Percentiles rank a stretch among this genome's conserved stretches.
These are phyloP conservation scores for Mercenaria mercenaria DNA, from an alignment of 1,140 invertebrate genomes.

Conservation along the genomic window DNA sequence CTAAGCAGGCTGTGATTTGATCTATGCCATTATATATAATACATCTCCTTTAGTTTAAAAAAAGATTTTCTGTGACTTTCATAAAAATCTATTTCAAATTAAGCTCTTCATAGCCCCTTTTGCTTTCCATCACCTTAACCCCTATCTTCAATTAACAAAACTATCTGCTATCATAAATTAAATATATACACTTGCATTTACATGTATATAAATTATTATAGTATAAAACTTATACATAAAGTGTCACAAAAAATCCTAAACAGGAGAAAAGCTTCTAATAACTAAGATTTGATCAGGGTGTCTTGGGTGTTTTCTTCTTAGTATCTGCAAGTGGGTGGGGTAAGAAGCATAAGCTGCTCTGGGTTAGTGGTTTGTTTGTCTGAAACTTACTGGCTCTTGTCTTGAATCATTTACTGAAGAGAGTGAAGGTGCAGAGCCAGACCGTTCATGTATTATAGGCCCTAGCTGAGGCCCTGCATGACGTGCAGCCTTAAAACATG, in stretches of 20 bases:
- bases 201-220: too few species aligned
- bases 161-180: too few species aligned
- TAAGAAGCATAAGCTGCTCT: conserved; percentile 20
- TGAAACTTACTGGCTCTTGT: conserved; percentile 52
- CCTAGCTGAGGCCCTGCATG: conserved; percentile 62
- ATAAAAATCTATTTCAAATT: too few species aligned
- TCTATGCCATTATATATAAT: too few species aligned
- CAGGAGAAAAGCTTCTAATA: background rate
- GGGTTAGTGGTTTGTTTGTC: conserved; percentile 23
- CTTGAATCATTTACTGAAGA: conserved; percentile 36
- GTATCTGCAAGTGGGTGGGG: background rate
- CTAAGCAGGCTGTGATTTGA: too few species aligned
- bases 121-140: too few species aligned
- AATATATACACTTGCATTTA: too few species aligned
- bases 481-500: conserved; percentile 47
- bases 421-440: conserved; percentile 54
- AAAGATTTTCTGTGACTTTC: too few species aligned
- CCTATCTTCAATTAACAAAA: too few species aligned
- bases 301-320: background rate
- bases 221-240: too few species aligned
- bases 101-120: too few species aligned
- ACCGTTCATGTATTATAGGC: conserved; percentile 55
- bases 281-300: background rate
- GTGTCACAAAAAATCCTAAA: background rate
- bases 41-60: too few species aligned